A percentile compares a stretch with the other conserved stretches of the same genome.
Evolutionary conservation across 2,113 vertebrate species (phyloP).

Genomic region (Hiodon tergisus): DNA sequence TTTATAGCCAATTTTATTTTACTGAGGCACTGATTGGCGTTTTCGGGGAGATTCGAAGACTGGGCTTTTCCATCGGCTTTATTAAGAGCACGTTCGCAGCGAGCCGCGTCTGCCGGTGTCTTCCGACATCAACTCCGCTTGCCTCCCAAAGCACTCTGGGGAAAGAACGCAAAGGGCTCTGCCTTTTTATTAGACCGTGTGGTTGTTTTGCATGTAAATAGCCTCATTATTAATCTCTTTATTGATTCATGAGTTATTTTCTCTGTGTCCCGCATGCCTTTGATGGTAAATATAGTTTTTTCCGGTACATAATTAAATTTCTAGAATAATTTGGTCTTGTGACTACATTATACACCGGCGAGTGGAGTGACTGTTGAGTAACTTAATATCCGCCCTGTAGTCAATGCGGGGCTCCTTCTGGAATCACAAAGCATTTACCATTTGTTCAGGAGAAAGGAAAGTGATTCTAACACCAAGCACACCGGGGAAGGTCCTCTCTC

Average conservation of each 20-base stretch:
- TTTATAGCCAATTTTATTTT: too few species aligned
- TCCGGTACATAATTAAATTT: too few species aligned
- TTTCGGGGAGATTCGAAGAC: too few species aligned
- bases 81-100: not conserved
- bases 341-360: too few species aligned
- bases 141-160: not conserved
- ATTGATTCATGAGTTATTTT: not conserved
- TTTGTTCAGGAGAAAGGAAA: not conserved
- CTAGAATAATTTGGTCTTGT: too few species aligned
- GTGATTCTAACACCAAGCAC: not conserved
- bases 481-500: not conserved
- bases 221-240: not conserved
- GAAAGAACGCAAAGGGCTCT: not conserved
- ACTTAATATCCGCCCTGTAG: not conserved
- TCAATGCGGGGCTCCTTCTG: not conserved
- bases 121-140: not conserved
- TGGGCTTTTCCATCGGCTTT: too few species aligned
- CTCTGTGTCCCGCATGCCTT: too few species aligned
- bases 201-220: not conserved
- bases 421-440: not conserved
- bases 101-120: not conserved
- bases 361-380: too few species aligned
- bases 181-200: not conserved
- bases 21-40: too few species aligned
- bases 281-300: too few species aligned